A percentile compares a stretch with the other conserved stretches of the same genome.
These are phyloP conservation scores for Tenrec ecaudatus DNA, from an alignment of 2,113 vertebrate genomes.

Conservation along the genomic window DNA sequence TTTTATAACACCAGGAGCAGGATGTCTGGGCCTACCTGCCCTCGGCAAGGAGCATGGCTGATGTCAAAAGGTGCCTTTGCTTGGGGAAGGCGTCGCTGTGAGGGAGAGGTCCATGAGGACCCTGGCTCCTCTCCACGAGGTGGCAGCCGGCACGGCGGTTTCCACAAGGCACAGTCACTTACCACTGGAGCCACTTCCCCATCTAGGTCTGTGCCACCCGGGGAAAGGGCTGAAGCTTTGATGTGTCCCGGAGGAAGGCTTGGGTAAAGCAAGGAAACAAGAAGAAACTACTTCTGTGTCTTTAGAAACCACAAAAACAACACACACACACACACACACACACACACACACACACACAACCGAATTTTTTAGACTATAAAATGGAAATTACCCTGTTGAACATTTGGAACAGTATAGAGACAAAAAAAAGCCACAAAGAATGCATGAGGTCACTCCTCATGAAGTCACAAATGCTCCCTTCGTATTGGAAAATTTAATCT, in stretches of 20 bases:
- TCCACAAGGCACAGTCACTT: not conserved
- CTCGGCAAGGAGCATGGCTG: not conserved
- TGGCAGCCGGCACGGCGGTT: not conserved
- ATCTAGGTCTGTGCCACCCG: not conserved
- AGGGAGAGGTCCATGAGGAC: not conserved
- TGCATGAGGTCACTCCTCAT: not conserved
- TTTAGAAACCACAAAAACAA: slow-evolving; percentile 12
- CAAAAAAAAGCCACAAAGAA: not conserved
- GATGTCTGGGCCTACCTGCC: not conserved
- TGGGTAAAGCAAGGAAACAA: slow-evolving; percentile 30
- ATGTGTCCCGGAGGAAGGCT: not conserved
- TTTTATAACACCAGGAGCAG: not conserved
- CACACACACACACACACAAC: too few relatives aligned
- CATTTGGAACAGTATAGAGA: slow-evolving; percentile 41
- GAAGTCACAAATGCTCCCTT: not conserved
- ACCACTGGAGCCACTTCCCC: not conserved
- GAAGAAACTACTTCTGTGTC: not conserved
- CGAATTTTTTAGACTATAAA: slow-evolving; percentile 38
- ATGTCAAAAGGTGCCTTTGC: not conserved
- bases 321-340: too few relatives aligned
- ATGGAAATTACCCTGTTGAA: not conserved
- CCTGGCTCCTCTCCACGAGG: not conserved
- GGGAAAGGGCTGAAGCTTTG: not conserved
- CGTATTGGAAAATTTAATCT: slow-evolving; percentile 14
- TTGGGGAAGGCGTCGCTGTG: slow-evolving; percentile 5